Percentiles rank a stretch among this genome's conserved stretches.
Evolutionary conservation across 2,113 vertebrate species (phyloP).

Genomic region (Callithrix jacchus): DNA sequence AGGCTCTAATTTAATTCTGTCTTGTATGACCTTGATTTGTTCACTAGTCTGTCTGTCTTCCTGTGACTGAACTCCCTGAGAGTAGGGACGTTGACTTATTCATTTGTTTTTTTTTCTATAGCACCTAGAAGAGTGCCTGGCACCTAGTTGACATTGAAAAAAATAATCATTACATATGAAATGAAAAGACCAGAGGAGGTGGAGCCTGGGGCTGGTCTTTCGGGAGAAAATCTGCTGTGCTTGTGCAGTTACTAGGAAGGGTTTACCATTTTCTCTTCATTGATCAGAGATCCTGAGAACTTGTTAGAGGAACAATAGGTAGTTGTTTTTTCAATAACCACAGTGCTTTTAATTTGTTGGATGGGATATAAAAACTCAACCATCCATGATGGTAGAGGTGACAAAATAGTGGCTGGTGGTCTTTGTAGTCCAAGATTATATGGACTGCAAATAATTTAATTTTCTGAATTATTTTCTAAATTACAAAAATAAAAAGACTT

Average conservation of each 20-base stretch:
- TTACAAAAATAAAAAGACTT: slow-evolving; percentile 30
- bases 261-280: neutral
- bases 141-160: slow-evolving; percentile 50
- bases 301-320: neutral
- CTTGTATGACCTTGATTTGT: slow-evolving; percentile 76
- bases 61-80: slow-evolving; percentile 71
- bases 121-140: slow-evolving; percentile 61
- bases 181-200: slow-evolving; percentile 23
- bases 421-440: neutral
- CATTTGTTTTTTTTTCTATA: slow-evolving; percentile 63
- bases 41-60: slow-evolving; percentile 71
- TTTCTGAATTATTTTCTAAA: slow-evolving; percentile 52
- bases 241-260: neutral
- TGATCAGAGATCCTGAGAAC: neutral
- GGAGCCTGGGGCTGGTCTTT: neutral
- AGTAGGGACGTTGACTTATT: slow-evolving; percentile 66
- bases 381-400: neutral
- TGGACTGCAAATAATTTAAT: neutral
- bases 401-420: neutral
- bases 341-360: slow-evolving; percentile 11
- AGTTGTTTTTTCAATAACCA: neutral
- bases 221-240: neutral
- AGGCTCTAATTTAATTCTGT: slow-evolving; percentile 67
- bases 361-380: neutral
- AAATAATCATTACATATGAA: slow-evolving; percentile 62